Evolutionary conservation across 2,113 vertebrate species (phyloP), one percentile per base, ranked within the genome.

Genomic region (Elephantulus edwardii): DNA sequence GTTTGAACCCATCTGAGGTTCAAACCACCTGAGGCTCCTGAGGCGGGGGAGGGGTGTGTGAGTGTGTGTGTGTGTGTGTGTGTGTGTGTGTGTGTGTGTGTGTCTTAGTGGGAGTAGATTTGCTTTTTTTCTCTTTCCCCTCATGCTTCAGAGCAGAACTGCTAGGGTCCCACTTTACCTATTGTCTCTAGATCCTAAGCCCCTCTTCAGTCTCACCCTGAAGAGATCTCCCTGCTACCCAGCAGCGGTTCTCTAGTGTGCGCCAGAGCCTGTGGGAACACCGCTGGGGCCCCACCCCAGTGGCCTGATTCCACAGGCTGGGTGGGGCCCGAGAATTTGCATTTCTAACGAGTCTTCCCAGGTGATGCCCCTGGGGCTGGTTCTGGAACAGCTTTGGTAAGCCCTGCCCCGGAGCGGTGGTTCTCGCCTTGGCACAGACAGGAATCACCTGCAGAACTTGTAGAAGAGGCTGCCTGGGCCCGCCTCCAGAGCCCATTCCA

Each of bases 351-450:
- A 46, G 48, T 17, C 35, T 20, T 82, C 56, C 76, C 84, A 71
- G 88, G 81, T 75, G 85, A 52, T 75, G 68, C 14, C 76, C 60
- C 81, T 62, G 70, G 46, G 91, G 89, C 76, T 88, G 22, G 71
- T 74, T 74, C 44, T 46, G 28, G 42, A 38, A 74, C 20, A 30
- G 42, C 70, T 70, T 40, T 28, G 12, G 14, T 42, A 44, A 44
- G 19, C 70, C 12, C 70, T 13, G 68, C 64, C 64, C n/a, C 38
- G 38, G 10, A 35, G 40, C 24, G 1, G 6, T 14, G 38, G 42
- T 24, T 28, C 28, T 20, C 5, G 0, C 42, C 70, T 48, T 56
- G 54, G 71, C 54, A 74, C 40, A 8, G 42, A 28, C 0, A 2
- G 40, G 26, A 8, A 52, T 42, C 68, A n/a, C 30, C 83, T 74